Percentiles rank a stretch among this genome's conserved stretches.
These are phyloP conservation scores for Habrosyne pyritoides DNA, from an alignment of 2,888 invertebrate genomes.

Conservation along the genomic window DNA sequence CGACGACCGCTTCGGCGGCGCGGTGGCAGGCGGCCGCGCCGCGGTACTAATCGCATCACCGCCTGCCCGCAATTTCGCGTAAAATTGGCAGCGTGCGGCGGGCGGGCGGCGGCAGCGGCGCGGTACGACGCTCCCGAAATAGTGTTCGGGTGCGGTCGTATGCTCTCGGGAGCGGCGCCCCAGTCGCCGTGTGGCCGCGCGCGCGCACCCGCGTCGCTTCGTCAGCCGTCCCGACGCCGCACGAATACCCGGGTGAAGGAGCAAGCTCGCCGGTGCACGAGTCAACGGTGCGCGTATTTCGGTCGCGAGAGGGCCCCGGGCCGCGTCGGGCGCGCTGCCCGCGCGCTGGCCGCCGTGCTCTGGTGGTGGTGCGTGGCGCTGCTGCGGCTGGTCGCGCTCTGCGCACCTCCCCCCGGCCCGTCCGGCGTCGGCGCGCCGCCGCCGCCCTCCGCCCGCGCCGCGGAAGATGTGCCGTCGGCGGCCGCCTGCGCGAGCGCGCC, in stretches of 20 bases:
- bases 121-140: slow-evolving; percentile 82
- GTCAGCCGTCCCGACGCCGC: slow-evolving; percentile 66
- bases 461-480: slow-evolving; percentile 74
- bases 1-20: slow-evolving; percentile 42
- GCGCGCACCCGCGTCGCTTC: slow-evolving; percentile 80
- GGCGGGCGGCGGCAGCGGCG: slow-evolving; percentile 77
- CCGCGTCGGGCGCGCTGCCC: slow-evolving; percentile 78
- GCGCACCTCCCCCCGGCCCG: slow-evolving; percentile 78
- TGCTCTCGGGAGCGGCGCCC: slow-evolving; percentile 74
- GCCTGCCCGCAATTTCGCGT: slow-evolving; percentile 84
- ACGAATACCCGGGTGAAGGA: slow-evolving; percentile 63
- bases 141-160: slow-evolving; percentile 82
- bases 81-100: slow-evolving; percentile 81
- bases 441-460: slow-evolving; percentile 73
- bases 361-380: slow-evolving; percentile 83
- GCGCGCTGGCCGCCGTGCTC: slow-evolving; percentile 82
- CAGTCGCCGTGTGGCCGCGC: slow-evolving; percentile 82
- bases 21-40: slow-evolving; percentile 64
- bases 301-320: slow-evolving; percentile 78
- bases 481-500: slow-evolving; percentile 75
- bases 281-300: slow-evolving; percentile 78
- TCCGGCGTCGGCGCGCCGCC: slow-evolving; percentile 63
- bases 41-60: slow-evolving; percentile 81
- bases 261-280: slow-evolving; percentile 64
- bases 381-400: slow-evolving; percentile 81